Evolutionary conservation across 2,113 vertebrate genomes (phyloP), one percentile per base, ranked within the genome.

Genomic region (Vanacampus margaritifer): DNA sequence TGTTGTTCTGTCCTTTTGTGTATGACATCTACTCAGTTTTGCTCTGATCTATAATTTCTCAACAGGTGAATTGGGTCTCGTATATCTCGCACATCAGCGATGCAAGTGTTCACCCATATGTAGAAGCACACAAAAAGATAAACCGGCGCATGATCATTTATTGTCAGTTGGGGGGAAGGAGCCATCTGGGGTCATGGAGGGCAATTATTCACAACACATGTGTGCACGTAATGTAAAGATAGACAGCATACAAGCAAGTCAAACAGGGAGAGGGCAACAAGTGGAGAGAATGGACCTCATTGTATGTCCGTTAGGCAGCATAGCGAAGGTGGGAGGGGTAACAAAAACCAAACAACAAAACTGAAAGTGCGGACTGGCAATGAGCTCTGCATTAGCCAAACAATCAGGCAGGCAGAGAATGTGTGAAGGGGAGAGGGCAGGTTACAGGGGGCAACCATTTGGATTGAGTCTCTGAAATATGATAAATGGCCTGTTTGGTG

Each of bases 221-320:
- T 87, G 86, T 90, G 89, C 78, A 86, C 81, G 68, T 86, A 87
- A 87, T 84, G 77, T 85, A 82, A 86, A 86, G 68, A 84, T 80
- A 74, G 83, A 83, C 75, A 71, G 73, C 68, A 84, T 75, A 83
- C 73, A 81, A 79, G 68, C 80, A 82, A 69, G 78, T 74, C 84
- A 79, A 74, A 73, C 78, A 80, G 73, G 65, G 75, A 82, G 76
- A 86, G 66, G 71, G 82, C 80, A 85, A 89, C 85, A 80, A 85
- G 83, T 79, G 67, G 63, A 69, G 76, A 84, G 82, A 90, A 88
- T 84, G 85, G 76, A 74, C 54, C 60, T 82, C 73, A 85, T 89
- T 90, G 87, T 89, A 72, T 74, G 78, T 71, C 65, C 10, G 64
- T 80, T 80, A 73, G 59, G 62, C 72, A 69, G 72, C 37, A 26